These are phyloP conservation scores for Phallusia fumigata DNA, from an alignment of 23 tunicate species.

Conservation along the genomic window DNA sequence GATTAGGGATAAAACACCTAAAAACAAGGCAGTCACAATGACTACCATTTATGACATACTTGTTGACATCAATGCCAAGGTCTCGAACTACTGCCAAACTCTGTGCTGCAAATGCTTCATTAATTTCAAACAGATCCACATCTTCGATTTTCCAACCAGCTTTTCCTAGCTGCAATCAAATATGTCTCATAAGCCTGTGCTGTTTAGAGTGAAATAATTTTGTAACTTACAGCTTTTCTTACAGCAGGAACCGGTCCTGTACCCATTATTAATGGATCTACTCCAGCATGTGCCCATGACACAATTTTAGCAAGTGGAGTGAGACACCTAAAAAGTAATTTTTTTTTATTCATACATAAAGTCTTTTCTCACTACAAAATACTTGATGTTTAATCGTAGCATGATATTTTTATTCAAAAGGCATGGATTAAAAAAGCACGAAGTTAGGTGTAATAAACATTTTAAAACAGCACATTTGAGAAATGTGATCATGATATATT, in stretches of 20 bases:
- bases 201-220: not conserved
- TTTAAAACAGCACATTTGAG: too few species aligned
- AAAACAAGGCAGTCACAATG: too few species aligned
- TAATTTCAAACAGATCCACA: constrained; percentile 66
- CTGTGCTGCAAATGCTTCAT: constrained; percentile 88
- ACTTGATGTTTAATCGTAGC: too few species aligned
- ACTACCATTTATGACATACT: not conserved
- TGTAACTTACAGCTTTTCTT: constrained; percentile 32
- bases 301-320: constrained; percentile 32
- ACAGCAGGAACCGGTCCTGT: constrained; percentile 67
- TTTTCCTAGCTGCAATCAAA: constrained; percentile 17
- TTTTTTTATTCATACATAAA: too few species aligned
- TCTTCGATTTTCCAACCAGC: constrained; percentile 58
- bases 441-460: too few species aligned
- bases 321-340: not conserved
- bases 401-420: too few species aligned
- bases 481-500: too few species aligned
- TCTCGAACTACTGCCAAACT: constrained; percentile 39
- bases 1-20: too few species aligned
- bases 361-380: too few species aligned
- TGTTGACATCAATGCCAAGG: constrained; percentile 34
- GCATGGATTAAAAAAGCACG: too few species aligned
- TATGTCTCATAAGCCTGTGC: not conserved
- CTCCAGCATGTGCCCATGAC: constrained; percentile 66
- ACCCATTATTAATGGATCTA: constrained; percentile 69